These are phyloP conservation scores for Myotis pilosus DNA, from an alignment of 2,797 vertebrate species.

Conservation along the genomic window DNA sequence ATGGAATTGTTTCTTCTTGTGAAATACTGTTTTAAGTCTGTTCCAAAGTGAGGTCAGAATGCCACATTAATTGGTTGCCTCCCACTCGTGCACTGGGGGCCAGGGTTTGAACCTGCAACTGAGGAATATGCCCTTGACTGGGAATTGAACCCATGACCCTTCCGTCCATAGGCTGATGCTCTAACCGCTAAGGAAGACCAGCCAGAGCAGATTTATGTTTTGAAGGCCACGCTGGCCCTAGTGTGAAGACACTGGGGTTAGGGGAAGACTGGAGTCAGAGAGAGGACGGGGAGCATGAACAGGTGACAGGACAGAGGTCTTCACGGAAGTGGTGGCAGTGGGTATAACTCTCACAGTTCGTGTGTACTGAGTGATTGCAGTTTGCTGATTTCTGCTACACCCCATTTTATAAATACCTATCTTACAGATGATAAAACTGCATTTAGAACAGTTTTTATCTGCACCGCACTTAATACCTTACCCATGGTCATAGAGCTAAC, in stretches of 20 bases:
- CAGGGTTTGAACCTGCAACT: no score
- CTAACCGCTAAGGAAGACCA: no score
- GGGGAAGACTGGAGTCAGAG: neutral
- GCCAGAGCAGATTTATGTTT: neutral
- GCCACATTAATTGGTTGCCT: neutral
- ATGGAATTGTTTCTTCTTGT: constrained; percentile 49
- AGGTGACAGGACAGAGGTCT: no score
- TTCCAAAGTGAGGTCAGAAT: neutral
- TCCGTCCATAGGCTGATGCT: no score
- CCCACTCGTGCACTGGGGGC: no score
- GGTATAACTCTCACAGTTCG: fast-evolving
- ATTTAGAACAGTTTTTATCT: neutral
- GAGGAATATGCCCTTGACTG: no score
- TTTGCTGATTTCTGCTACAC: neutral
- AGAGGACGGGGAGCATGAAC: neutral
- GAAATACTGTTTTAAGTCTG: constrained; percentile 40
- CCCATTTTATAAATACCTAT: neutral
- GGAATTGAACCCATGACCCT: no score
- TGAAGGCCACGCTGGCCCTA: neutral
- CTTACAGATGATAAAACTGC: neutral
- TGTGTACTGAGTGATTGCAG: fast-evolving
- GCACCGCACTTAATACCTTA: neutral
- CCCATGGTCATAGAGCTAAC: neutral
- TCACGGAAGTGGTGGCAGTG: fast-evolving
- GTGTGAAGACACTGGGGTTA: neutral